phyloP scores from a whole-genome alignment of 2,888 invertebrate genomes.

The Allophyes oxyacanthae region DNA sequence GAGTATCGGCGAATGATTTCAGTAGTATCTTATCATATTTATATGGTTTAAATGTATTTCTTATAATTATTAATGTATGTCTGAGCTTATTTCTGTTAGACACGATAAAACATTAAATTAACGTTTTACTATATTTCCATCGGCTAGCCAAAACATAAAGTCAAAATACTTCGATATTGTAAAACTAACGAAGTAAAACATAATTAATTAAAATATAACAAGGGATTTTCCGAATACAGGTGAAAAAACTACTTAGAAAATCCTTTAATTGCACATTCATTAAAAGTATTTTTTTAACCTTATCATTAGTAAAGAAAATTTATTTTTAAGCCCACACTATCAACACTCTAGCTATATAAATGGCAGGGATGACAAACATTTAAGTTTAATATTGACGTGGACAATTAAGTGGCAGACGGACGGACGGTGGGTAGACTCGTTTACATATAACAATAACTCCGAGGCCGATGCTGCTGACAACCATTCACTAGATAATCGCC shows the following conservation, averaged over 20 bases:
- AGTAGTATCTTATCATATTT: constrained; percentile 11
- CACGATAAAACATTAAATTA: too few relatives aligned
- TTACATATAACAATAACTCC: constrained; percentile 80
- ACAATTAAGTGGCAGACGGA: constrained; percentile 71
- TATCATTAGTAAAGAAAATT: neutral
- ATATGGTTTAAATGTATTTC: neutral
- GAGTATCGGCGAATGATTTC: constrained; percentile 32
- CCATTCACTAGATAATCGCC: constrained; percentile 81
- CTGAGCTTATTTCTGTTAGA: too few relatives aligned
- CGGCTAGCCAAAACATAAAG: too few relatives aligned
- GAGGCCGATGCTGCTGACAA: constrained; percentile 76
- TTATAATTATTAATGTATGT: too few relatives aligned
- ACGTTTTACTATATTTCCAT: too few relatives aligned
- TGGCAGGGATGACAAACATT: constrained; percentile 49
- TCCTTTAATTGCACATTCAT: too few relatives aligned
- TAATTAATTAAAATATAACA: too few relatives aligned
- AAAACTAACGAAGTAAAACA: too few relatives aligned
- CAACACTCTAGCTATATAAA: constrained; percentile 31
- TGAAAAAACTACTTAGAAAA: too few relatives aligned
- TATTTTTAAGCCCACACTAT: constrained; percentile 27
- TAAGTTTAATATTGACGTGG: constrained; percentile 68
- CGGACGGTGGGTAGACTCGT: constrained; percentile 62
- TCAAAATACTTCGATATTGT: too few relatives aligned
- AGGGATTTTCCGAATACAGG: too few relatives aligned
- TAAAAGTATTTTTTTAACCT: too few relatives aligned